Percentiles rank a stretch among this genome's conserved stretches.
These are phyloP conservation scores for Pyralis farinalis DNA, from an alignment of 2,888 invertebrate species.

Conservation along the genomic window DNA sequence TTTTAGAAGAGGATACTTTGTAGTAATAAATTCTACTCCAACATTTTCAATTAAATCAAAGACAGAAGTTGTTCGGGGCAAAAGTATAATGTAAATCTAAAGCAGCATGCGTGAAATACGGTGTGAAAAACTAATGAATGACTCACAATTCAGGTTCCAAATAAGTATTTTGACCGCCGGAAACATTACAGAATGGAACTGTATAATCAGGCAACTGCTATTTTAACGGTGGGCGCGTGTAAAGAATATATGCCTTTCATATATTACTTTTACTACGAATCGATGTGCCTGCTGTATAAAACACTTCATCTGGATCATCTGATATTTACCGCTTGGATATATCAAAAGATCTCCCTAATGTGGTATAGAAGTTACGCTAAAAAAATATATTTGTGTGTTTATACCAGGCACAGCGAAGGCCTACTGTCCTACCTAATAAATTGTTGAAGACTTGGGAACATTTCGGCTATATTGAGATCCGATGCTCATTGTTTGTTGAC, in stretches of 20 bases:
- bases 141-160: neutral
- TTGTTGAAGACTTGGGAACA: conserved; percentile 20
- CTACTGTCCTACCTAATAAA: conserved; percentile 23
- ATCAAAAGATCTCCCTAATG: conserved; percentile 27
- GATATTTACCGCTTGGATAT: conserved; percentile 20
- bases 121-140: neutral
- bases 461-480: conserved; percentile 13
- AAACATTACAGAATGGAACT: neutral
- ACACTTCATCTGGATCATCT: conserved; percentile 19
- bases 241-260: neutral
- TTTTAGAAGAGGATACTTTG: too few species aligned
- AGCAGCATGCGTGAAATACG: neutral
- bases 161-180: neutral
- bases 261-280: too few species aligned
- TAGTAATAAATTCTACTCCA: neutral
- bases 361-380: conserved; percentile 25
- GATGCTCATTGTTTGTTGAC: conserved; percentile 12
- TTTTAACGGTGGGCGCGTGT: neutral
- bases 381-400: conserved; percentile 26
- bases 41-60: too few species aligned
- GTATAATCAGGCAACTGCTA: neutral
- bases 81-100: neutral
- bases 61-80: too few species aligned
- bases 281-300: conserved; percentile 12
- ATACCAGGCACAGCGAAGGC: conserved; percentile 25